Evolutionary conservation across 2,113 vertebrate genomes (phyloP).

Genomic region (Trogon melanurus): DNA sequence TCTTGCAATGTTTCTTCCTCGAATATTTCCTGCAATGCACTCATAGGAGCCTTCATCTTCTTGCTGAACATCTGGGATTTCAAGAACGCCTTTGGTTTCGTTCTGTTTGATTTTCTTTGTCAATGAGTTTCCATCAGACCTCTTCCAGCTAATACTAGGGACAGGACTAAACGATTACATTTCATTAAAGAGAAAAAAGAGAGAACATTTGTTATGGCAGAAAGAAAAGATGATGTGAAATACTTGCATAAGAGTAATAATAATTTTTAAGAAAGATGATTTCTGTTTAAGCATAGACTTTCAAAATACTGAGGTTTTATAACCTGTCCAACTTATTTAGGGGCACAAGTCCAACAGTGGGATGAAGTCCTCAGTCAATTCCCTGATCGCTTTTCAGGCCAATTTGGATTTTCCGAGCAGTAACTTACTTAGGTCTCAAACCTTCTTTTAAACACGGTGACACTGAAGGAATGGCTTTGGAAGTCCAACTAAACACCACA

Average conservation of each 20-base stretch:
- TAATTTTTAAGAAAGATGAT: neutral
- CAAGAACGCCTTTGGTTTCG: conserved; percentile 82
- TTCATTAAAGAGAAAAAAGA: conserved; percentile 40
- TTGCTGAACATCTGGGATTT: conserved; percentile 86
- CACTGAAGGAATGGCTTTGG: neutral
- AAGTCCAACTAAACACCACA: neutral
- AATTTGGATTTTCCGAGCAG: neutral
- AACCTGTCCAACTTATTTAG: neutral
- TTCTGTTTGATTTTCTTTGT: conserved; percentile 82
- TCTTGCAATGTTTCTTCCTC: conserved; percentile 81
- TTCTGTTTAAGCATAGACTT: neutral
- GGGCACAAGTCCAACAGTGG: neutral
- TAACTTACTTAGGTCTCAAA: neutral
- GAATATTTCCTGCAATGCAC: conserved; percentile 83
- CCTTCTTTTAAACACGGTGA: neutral
- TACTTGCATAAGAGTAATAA: neutral
- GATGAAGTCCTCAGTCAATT: neutral
- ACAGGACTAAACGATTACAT: conserved; percentile 81
- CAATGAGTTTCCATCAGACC: conserved; percentile 82
- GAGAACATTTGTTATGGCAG: neutral
- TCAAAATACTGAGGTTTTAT: neutral
- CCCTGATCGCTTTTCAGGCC: neutral
- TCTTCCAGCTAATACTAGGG: conserved; percentile 87
- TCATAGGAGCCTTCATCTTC: conserved; percentile 88
- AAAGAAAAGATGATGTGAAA: conserved; percentile 45